These are phyloP conservation scores for Pentamera pediparva DNA, from an alignment of 53 echinoderm and acorn worm species.

Conservation along the genomic window DNA sequence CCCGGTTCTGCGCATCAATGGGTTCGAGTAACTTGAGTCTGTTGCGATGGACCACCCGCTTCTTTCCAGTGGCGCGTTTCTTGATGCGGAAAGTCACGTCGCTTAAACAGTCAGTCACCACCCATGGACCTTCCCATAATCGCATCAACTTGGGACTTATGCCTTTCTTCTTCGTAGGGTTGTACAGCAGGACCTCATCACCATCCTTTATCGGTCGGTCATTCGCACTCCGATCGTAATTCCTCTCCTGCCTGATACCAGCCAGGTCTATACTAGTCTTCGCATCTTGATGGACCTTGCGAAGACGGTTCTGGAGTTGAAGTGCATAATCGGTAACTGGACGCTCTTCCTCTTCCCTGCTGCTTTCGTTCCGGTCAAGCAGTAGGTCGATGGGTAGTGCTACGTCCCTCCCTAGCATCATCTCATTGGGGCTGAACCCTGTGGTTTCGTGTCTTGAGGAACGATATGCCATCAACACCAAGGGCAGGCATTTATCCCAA, in stretches of 20 bases:
- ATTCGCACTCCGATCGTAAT: neutral
- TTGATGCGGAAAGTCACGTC: constrained; percentile 18
- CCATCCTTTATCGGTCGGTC: neutral
- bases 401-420: neutral
- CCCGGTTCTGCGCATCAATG: neutral
- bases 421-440: neutral
- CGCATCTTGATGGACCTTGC: neutral
- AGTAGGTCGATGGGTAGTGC: neutral
- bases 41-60: neutral
- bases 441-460: neutral
- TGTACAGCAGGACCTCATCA: neutral
- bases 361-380: neutral
- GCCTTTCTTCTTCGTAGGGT: constrained; percentile 5
- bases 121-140: constrained; percentile 5
- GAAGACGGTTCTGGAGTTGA: neutral
- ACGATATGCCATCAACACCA: neutral
- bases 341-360: neutral
- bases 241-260: neutral
- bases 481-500: constrained; percentile 14
- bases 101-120: neutral
- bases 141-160: neutral
- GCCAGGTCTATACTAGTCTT: neutral
- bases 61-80: neutral
- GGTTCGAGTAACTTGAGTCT: neutral
- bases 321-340: neutral